Conservation (phyloP, 1,140 invertebrate species). For the Scaptodrosophila lebanonensis region DNA sequence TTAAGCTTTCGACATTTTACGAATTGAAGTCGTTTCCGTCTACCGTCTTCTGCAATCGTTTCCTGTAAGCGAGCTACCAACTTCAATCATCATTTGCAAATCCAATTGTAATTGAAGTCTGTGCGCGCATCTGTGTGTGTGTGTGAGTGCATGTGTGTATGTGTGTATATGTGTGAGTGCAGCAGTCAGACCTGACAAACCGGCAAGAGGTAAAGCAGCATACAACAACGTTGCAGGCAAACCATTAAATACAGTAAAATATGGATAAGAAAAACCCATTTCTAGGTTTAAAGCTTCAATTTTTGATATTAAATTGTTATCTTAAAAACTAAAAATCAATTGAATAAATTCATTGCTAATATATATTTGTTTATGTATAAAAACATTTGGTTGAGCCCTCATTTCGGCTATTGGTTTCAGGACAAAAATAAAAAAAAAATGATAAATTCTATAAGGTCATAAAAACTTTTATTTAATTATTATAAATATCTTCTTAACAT, state of each 20-base stretch:
- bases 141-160: not conserved
- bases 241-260: conserved; percentile 35
- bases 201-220: too few species aligned
- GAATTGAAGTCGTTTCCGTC: conserved; percentile 41
- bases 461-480: too few species aligned
- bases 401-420: too few species aligned
- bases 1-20: conserved; percentile 1
- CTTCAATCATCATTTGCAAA: conserved; percentile 69
- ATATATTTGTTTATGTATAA: too few species aligned
- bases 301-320: conserved; percentile 27
- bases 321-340: too few species aligned
- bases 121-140: conserved; percentile 16
- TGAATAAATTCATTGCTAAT: too few species aligned
- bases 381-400: too few species aligned
- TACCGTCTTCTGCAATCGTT: conserved; percentile 55
- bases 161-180: not conserved
- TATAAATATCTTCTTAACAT: too few species aligned
- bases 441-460: too few species aligned
- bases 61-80: too few species aligned
- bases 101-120: conserved; percentile 70
- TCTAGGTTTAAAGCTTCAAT: conserved; percentile 3
- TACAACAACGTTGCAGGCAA: conserved; percentile 31
- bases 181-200: too few species aligned
- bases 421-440: too few species aligned
- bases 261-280: conserved; percentile 23